A percentile compares a stretch with the other conserved stretches of the same genome.
These are phyloP conservation scores for Pristiophorus japonicus DNA, from an alignment of 2,113 vertebrate genomes.

Conservation along the genomic window DNA sequence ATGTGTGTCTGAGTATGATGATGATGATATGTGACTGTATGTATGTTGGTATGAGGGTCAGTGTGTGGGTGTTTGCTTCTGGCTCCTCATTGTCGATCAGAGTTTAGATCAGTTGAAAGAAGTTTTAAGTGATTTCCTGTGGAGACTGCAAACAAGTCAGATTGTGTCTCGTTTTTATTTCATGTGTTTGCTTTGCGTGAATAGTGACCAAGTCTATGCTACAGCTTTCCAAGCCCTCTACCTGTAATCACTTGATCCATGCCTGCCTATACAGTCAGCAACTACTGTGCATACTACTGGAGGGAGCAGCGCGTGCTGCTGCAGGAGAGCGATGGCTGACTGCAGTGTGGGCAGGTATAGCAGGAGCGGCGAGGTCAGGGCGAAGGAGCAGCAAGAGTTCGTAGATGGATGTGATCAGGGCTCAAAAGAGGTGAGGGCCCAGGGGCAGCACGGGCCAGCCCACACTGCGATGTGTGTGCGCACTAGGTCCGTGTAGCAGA, in stretches of 20 bases:
- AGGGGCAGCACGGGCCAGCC: no score
- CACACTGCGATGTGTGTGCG: no score
- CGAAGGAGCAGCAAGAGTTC: no score
- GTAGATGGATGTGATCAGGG: no score
- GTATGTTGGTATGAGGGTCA: no score
- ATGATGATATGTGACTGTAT: background rate
- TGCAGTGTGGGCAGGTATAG: no score
- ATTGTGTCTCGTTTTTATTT: background rate
- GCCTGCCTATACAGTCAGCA: background rate
- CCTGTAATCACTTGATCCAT: background rate
- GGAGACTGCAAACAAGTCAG: slow-evolving; percentile 2
- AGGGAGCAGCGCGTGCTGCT: no score
- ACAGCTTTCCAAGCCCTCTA: background rate
- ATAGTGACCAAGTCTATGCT: background rate
- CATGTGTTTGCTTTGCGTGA: background rate
- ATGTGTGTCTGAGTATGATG: background rate
- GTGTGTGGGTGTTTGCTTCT: background rate
- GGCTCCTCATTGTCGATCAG: background rate
- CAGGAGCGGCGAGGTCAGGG: no score
- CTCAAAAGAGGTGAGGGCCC: no score
- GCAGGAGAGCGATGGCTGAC: no score
- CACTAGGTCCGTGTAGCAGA: no score
- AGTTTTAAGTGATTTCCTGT: slow-evolving; percentile 6
- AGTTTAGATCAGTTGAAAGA: slow-evolving; percentile 19
- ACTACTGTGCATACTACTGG: no score